These are phyloP conservation scores for Stercorarius parasiticus DNA, from an alignment of 2,113 vertebrate genomes.

Conservation along the genomic window DNA sequence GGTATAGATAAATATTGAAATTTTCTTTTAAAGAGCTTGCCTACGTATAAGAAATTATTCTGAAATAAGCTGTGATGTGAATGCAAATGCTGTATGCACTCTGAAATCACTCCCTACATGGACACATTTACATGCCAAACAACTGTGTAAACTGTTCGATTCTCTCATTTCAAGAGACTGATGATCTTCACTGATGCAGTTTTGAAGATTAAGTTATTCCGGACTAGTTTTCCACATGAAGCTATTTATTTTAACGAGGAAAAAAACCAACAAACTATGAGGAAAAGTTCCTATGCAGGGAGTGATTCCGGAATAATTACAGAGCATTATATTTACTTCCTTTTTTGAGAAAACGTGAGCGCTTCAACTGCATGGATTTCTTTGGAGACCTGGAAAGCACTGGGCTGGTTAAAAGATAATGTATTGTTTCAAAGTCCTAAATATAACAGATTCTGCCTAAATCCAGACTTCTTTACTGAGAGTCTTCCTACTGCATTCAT, in stretches of 20 bases:
- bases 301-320: not conserved
- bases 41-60: not conserved
- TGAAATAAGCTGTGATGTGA: not conserved
- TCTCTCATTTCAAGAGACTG: not conserved
- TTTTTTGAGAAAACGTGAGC: not conserved
- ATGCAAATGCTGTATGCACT: not conserved
- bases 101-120: not conserved
- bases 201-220: not conserved
- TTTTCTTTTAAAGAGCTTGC: not conserved
- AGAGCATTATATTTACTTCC: not conserved
- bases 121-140: not conserved
- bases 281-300: not conserved
- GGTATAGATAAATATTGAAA: not conserved
- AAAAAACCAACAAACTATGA: not conserved
- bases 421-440: not conserved
- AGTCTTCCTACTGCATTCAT: not conserved
- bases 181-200: not conserved
- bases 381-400: not conserved
- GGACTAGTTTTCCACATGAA: not conserved
- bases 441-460: not conserved
- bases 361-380: not conserved
- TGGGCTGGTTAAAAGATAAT: not conserved
- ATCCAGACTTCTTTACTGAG: not conserved
- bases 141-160: not conserved
- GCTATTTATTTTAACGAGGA: not conserved